Evolutionary conservation across 2,113 vertebrate species (phyloP), one percentile per base, ranked within the genome.

Genomic region (Oryzias curvinotus): DNA sequence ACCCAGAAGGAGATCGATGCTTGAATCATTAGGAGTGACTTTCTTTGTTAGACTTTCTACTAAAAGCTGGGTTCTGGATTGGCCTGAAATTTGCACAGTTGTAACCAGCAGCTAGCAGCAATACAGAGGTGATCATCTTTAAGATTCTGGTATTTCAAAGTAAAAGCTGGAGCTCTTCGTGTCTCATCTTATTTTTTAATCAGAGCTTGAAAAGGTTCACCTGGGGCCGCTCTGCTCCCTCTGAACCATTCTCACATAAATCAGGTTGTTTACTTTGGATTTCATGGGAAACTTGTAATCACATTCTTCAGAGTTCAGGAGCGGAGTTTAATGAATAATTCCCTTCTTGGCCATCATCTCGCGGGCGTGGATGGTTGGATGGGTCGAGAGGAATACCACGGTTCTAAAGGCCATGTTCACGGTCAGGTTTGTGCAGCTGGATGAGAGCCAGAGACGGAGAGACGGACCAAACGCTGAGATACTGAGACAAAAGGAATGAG

Each of bases 361-460:
- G 47, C 50, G 43, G 65, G 14, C 18, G 4, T 56, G 57, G 51
- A 73, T 57, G 52, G 56, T 53, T 76, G 64, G 69, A 67, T 49
- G 57, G 66, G 60, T 80, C 44, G 61, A 63, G 51, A 73, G 77
- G 69, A 85, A 76, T 79, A 12, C 65, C 63, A 16, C 6, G 14
- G 68, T 59, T 68, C 5, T 62, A 41, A 74, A 71, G 65, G 53
- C 57, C 61, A 12, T 47, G 68, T 75, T 80, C 62, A 55, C 48
- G 18, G 61, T 63, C 47, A 61, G 73, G 65, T 65, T 75, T 68
- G 56, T 58, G 44, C 16, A 43, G 58, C 54, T 70, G 23, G 67
- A 65, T 41, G 21, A 23, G 21, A 23, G 21, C 21, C 12, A 58
- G 19, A 56, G 57, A 68, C 10, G 14, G 21, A 19, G 18, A 12